Conservation (phyloP, 2,797 vertebrate genomes). For the Hybognathus amarus region DNA sequence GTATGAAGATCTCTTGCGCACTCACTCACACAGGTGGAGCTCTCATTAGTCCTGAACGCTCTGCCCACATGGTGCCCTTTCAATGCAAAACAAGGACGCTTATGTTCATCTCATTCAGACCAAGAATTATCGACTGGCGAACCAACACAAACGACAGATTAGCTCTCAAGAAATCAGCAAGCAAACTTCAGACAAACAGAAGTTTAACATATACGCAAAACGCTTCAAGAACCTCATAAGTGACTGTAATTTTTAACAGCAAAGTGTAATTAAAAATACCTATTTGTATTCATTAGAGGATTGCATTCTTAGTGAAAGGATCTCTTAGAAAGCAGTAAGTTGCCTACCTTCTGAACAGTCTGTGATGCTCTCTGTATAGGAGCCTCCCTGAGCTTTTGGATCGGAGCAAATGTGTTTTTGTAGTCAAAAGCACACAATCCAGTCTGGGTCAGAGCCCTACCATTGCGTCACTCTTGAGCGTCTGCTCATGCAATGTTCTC, state of each 20-base stretch:
- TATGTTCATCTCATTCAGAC: conserved; percentile 30
- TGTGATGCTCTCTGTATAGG: neutral
- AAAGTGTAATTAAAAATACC: too few relatives aligned
- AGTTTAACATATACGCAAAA: neutral
- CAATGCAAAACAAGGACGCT: conserved; percentile 40
- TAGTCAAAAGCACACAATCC: conserved; percentile 39
- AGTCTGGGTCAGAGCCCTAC: conserved; percentile 35
- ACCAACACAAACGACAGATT: neutral
- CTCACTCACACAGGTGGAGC: conserved; percentile 57
- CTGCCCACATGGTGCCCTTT: neutral
- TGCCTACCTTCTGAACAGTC: conserved; percentile 1
- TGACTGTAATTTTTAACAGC: neutral
- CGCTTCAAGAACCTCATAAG: neutral
- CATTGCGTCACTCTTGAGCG: conserved; percentile 40
- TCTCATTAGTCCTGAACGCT: conserved; percentile 48
- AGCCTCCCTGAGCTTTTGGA: neutral
- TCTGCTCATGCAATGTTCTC: conserved; percentile 49
- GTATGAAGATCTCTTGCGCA: conserved; percentile 51
- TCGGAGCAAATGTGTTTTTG: conserved; percentile 34
- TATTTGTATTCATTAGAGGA: too few relatives aligned
- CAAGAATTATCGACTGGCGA: conserved; percentile 1
- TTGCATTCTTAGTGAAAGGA: neutral
- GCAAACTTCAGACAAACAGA: conserved; percentile 5
- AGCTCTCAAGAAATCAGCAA: neutral
- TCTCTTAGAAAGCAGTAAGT: conserved; percentile 13